Base-by-base conservation (phyloP, 2,797 vertebrate species). In the Enteromius viviparus region DNA sequence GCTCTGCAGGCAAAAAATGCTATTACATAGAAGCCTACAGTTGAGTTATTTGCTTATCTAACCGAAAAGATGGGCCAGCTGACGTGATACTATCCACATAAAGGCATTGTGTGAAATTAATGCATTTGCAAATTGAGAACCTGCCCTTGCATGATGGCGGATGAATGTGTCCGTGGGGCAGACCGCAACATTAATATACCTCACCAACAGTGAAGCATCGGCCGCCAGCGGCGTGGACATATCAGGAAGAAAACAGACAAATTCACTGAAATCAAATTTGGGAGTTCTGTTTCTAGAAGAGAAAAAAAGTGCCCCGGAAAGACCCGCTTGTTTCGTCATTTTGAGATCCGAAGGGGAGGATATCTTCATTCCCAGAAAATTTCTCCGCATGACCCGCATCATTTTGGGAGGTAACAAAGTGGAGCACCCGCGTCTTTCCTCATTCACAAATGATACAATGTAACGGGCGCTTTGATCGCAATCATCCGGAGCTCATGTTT, bases 61-160 rank as follows among this genome's bases (percentile, higher is more conserved):
- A 26, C 21, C 26, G 29, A 8, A 32, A 47, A 2, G 65, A 29
- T 8, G 49, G 10, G 23, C 6, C 37, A 7, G 79, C 53, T 10
- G 80, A 51, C 70, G 80, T 9, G 69, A 81, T 5, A 26, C n/a
- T 23, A 34, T 26, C 58, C 71, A n/a, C 79, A 72, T 47, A 23
- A 58, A 81, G 55, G 40, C 55, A 75, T 40, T 71, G 76, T 64
- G 75, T 62, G 69, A 82, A 81, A 85, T 81, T 74, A 93, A 91
- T 92, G 92, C 88, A 91, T 92, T 75, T 91, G 93, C 91, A 93
- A 94, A 93, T 93, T 94, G 85, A 84, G 93, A 93, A 92, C 93
- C 92, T 93, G 92, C 89, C 92, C 92, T 92, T 91, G 91, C 92
- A 91, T 93, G 87, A 95, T 95, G 94, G 94, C 94, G 94, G 94